Evolutionary conservation across 2,113 vertebrate species (phyloP).

Genomic region (Pollimyrus isidori): DNA sequence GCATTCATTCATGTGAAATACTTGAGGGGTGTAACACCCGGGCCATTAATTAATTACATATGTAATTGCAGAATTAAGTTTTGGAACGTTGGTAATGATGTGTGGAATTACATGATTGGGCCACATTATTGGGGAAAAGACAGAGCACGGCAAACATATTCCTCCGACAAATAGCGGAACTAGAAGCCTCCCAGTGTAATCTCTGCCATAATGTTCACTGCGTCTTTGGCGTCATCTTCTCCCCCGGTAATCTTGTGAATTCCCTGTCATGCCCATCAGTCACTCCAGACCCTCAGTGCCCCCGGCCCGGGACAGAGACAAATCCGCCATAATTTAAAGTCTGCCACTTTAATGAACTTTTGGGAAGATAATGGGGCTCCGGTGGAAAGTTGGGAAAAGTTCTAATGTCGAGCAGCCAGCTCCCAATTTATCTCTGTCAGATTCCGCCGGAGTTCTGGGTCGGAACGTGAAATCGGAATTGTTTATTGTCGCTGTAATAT

Average conservation of each 20-base stretch:
- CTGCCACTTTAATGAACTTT: conserved; percentile 71
- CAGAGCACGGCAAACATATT: conserved; percentile 32
- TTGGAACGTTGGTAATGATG: conserved; percentile 70
- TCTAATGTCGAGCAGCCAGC: conserved; percentile 30
- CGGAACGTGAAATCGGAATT: conserved; percentile 51
- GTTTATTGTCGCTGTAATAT: conserved; percentile 63
- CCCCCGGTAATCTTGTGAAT: conserved; percentile 59
- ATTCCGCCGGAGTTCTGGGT: conserved; percentile 56
- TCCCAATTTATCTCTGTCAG: conserved; percentile 44
- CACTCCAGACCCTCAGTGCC: conserved; percentile 44
- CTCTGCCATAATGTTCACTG: conserved; percentile 45
- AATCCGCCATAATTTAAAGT: conserved; percentile 61
- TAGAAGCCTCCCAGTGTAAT: conserved; percentile 48
- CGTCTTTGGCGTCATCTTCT: conserved; percentile 56
- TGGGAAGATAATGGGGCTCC: conserved; percentile 61
- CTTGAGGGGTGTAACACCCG: conserved; percentile 64
- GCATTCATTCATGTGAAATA: conserved; percentile 46
- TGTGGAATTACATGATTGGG: conserved; percentile 62
- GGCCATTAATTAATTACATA: conserved; percentile 72
- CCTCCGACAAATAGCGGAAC: conserved; percentile 26
- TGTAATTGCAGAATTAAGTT: conserved; percentile 72
- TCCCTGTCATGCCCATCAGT: conserved; percentile 62
- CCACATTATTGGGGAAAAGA: conserved; percentile 42
- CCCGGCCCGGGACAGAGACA: conserved; percentile 41
- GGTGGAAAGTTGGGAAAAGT: conserved; percentile 50